A percentile compares a stretch with the other conserved stretches of the same genome.
These are phyloP conservation scores for Catalaphyllia jardinei DNA, from an alignment of 64 coral and sea anemone species.

Conservation along the genomic window DNA sequence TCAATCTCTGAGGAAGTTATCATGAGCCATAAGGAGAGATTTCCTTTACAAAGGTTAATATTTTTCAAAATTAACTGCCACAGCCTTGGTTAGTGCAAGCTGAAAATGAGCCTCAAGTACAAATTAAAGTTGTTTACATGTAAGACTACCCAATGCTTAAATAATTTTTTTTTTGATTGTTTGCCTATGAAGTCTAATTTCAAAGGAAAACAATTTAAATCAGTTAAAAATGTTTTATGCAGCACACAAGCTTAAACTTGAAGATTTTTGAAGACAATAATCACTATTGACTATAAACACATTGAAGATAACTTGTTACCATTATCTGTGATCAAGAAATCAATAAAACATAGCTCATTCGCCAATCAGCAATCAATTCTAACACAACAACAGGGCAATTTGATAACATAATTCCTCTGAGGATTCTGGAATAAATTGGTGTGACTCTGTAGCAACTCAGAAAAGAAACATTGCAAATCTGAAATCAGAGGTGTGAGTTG, in stretches of 20 bases:
- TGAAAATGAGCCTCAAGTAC: too few relatives aligned
- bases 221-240: background rate
- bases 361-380: background rate
- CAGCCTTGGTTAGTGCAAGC: too few relatives aligned
- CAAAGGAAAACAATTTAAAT: too few relatives aligned
- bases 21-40: too few relatives aligned
- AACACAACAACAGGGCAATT: background rate
- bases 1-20: too few relatives aligned
- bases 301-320: background rate
- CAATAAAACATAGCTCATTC: background rate
- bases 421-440: background rate
- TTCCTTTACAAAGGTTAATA: too few relatives aligned
- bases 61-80: too few relatives aligned
- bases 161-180: too few relatives aligned
- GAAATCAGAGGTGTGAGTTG: background rate
- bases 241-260: background rate
- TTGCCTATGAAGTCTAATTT: too few relatives aligned
- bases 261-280: background rate
- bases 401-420: background rate
- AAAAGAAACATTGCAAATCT: background rate
- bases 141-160: too few relatives aligned
- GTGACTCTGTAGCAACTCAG: background rate
- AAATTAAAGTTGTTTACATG: too few relatives aligned
- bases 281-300: background rate
- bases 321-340: background rate